Percentiles rank a stretch among this genome's conserved stretches.
These are phyloP conservation scores for Sesamia nonagrioides DNA, from an alignment of 1,140 invertebrate genomes.

Conservation along the genomic window DNA sequence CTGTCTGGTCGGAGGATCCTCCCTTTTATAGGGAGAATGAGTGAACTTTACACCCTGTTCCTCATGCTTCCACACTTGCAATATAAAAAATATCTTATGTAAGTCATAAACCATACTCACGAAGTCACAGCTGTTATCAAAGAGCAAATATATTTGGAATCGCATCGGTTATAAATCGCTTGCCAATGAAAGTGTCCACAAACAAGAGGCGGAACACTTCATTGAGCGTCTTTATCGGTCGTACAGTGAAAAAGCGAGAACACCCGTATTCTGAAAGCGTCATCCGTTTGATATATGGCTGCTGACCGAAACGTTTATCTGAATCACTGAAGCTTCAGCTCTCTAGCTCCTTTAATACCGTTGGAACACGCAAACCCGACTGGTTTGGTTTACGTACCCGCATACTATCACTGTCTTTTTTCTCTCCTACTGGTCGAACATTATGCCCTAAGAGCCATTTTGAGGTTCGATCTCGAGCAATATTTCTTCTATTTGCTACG, in stretches of 20 bases:
- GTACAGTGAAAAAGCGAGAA: slow-evolving; percentile 62
- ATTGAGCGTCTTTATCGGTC: slow-evolving; percentile 66
- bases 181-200: slow-evolving; percentile 27
- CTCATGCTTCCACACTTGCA: too few relatives aligned
- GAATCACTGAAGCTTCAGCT: slow-evolving; percentile 75
- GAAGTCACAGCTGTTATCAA: slow-evolving; percentile 1
- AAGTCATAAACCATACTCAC: too few relatives aligned
- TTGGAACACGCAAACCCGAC: slow-evolving; percentile 54
- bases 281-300: slow-evolving; percentile 74
- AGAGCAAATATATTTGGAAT: background rate
- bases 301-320: slow-evolving; percentile 80
- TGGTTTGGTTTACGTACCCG: slow-evolving; percentile 62
- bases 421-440: slow-evolving; percentile 66
- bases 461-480: slow-evolving; percentile 67
- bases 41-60: too few relatives aligned
- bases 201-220: slow-evolving; percentile 47
- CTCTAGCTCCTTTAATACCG: slow-evolving; percentile 69
- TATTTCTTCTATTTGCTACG: slow-evolving; percentile 78
- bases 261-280: slow-evolving; percentile 64
- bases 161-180: slow-evolving; percentile 16
- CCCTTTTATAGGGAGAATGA: too few relatives aligned
- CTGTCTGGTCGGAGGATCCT: too few relatives aligned
- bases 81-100: background rate
- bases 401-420: slow-evolving; percentile 75
- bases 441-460: slow-evolving; percentile 74